Percentiles rank a stretch among this genome's conserved stretches.
phyloP scores from a whole-genome alignment of 2,888 invertebrate genomes.

The Cyrtodaria siliqua region DNA sequence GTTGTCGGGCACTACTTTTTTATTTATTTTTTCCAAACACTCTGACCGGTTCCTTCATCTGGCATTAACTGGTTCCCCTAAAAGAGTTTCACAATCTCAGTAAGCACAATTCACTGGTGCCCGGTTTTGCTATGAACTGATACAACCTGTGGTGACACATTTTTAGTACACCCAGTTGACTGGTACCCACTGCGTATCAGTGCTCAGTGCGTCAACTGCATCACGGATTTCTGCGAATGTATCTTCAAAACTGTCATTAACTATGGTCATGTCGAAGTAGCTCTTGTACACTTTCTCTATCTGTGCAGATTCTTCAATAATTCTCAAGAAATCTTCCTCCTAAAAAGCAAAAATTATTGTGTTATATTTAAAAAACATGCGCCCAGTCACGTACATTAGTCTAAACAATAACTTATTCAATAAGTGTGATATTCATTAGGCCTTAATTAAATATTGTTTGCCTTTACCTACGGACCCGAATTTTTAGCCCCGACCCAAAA shows the following conservation, averaged over 20 bases:
- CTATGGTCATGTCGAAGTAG: slow-evolving; percentile 98
- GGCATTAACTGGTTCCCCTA: not conserved
- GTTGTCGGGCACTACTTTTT: too few species aligned
- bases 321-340: slow-evolving; percentile 98
- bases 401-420: not conserved
- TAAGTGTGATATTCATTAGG: not conserved
- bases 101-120: not conserved
- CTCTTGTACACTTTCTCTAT: slow-evolving; percentile 99
- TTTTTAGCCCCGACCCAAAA: too few species aligned
- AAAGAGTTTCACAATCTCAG: not conserved
- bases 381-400: too few species aligned
- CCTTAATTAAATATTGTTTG: too few species aligned
- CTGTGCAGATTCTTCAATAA: slow-evolving; percentile 97
- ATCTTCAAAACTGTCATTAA: slow-evolving; percentile 98
- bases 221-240: slow-evolving; percentile 97
- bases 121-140: too few species aligned
- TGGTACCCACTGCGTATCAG: slow-evolving; percentile 99
- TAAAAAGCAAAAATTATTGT: slow-evolving; percentile 86
- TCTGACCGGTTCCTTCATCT: not conserved
- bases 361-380: too few species aligned
- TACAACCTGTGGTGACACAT: too few species aligned
- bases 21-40: too few species aligned
- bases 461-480: too few species aligned
- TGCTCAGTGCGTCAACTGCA: slow-evolving; percentile 97
- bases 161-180: slow-evolving; percentile 83